Evolutionary conservation across 2,888 invertebrate genomes (phyloP), one percentile per base, ranked within the genome.

Genomic region (Lasioglossum oenotherae): DNA sequence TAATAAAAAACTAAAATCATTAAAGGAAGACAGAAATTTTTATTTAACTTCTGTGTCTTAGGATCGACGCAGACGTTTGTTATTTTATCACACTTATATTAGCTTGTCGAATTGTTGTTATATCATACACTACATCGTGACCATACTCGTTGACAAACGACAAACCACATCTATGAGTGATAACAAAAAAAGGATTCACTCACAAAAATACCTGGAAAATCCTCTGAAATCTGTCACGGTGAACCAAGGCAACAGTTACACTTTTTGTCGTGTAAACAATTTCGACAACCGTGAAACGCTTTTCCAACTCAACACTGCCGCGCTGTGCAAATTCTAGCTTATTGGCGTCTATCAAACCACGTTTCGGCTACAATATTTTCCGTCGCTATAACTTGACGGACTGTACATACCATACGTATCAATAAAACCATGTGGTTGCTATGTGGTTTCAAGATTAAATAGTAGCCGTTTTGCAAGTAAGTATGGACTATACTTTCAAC

Each of bases 241-340:
- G 41, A 38, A 38, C 69, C 69, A 14, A 69, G 23, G 38, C 69
- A 41, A 46, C 73, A 31, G 8, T 31, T 46, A 31, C 31, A 73
- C 31, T 19, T 49, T 73, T 31, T 46, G 31, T 27, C 19, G 44
- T 73, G 73, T 46, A 46, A 73, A 73, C 73, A 31, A 49, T 64
- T 44, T 27, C 49, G 35, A 69, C 44, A 69, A 77, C 69, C 57
- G 79, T 35, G 38, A 35, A 53, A n/a, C 80, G 69, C 31, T 74
- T 49, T 53, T 23, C 75, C 75, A 19, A 38, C 31, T 74, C 41
- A 44, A 75, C 75, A 44, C 38, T 44, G 31, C 31, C 31, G 67
- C 44, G 35, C n/a, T 6, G 64, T 31, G 69, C 53, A 74, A 78
- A 82, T 81, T 71, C 44, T 19, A 10, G 57, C 16, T 31, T 46